These are phyloP conservation scores for Lepidurus couesii DNA, from an alignment of 1,140 invertebrate species.

Conservation along the genomic window DNA sequence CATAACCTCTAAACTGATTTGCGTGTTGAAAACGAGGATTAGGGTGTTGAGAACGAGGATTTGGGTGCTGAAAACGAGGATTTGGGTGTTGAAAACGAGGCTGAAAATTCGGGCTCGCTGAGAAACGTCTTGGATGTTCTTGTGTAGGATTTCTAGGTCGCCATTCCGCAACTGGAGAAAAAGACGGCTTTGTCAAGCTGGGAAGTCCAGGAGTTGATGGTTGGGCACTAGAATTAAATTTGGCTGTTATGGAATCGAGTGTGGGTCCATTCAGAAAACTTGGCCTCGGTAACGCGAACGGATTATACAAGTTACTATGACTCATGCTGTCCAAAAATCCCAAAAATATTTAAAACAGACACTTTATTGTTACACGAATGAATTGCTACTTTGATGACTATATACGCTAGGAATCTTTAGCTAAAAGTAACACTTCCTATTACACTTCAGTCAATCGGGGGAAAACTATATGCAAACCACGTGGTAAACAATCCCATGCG, in stretches of 20 bases:
- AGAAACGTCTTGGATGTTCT: background rate
- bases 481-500: slow-evolving; percentile 3
- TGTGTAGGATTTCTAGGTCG: background rate
- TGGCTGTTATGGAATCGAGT: background rate
- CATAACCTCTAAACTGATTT: background rate
- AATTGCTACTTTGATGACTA: background rate
- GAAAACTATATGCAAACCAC: background rate
- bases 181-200: background rate
- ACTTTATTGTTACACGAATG: background rate
- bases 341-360: background rate
- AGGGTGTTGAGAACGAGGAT: background rate
- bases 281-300: background rate
- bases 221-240: background rate
- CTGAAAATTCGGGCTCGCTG: background rate
- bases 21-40: background rate
- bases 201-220: background rate
- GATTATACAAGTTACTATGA: background rate
- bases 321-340: background rate
- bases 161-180: background rate
- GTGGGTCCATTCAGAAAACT: background rate
- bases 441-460: background rate
- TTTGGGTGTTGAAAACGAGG: background rate
- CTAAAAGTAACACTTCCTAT: background rate
- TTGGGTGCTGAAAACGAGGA: background rate
- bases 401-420: background rate